Evolutionary conservation across 1,140 invertebrate species (phyloP).

Genomic region (roundworm (Caenorhabditis elegans)): WBcel235 BX284606.5:7107501-7108000

Average conservation of each 20-base stretch:
- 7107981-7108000: neutral
- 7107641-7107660: no score
- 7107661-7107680: no score
- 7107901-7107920: neutral
- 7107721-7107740: neutral
- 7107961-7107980: neutral
- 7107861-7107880: neutral
- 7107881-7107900: neutral
- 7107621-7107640: no score
- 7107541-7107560: neutral
- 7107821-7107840: neutral
- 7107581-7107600: neutral
- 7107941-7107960: neutral
- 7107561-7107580: neutral
- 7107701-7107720: neutral
- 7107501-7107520: neutral
- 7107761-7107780: neutral
- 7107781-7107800: neutral
- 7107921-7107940: neutral
- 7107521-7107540: neutral
- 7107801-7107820: neutral
- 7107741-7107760: neutral
- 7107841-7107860: neutral
- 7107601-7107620: neutral
- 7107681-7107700: neutral